These are phyloP conservation scores for Diadema setosum DNA, from an alignment of 35 echinoderm and acorn worm genomes.

Conservation along the genomic window DNA sequence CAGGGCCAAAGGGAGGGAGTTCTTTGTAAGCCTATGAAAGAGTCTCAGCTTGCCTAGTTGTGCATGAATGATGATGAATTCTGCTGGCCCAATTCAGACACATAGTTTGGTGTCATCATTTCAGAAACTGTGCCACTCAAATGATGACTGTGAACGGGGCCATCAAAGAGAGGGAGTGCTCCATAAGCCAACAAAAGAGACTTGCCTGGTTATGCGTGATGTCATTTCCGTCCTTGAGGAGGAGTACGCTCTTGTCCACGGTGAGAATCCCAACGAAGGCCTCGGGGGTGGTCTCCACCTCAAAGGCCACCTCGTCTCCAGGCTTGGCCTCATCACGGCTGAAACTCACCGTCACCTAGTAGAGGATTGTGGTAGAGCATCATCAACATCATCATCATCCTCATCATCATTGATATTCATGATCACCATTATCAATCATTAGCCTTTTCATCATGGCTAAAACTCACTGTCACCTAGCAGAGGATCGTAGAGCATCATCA, in stretches of 20 bases:
- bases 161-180: too few relatives aligned
- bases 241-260: conserved; percentile 83
- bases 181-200: background rate
- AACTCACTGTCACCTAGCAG: conserved; percentile 61
- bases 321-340: conserved; percentile 58
- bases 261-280: conserved; percentile 78
- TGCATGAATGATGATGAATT: too few relatives aligned
- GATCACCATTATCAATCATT: too few relatives aligned
- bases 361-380: background rate
- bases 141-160: too few relatives aligned
- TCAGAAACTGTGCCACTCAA: too few relatives aligned
- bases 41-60: too few relatives aligned
- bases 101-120: too few relatives aligned
- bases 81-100: too few relatives aligned
- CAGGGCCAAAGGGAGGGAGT: too few relatives aligned
- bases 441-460: conserved; percentile 32
- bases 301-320: conserved; percentile 57
- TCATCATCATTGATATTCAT: too few relatives aligned
- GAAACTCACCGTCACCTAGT: conserved; percentile 64
- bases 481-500: background rate
- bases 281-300: conserved; percentile 38
- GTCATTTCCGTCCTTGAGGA: conserved; percentile 89
- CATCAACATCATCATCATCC: background rate
- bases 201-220: conserved; percentile 83
- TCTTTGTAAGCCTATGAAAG: too few relatives aligned